Percentiles rank a stretch among this genome's conserved stretches.
These are phyloP conservation scores for Lampropteryx suffumata DNA, from an alignment of 2,888 invertebrate genomes.

Conservation along the genomic window DNA sequence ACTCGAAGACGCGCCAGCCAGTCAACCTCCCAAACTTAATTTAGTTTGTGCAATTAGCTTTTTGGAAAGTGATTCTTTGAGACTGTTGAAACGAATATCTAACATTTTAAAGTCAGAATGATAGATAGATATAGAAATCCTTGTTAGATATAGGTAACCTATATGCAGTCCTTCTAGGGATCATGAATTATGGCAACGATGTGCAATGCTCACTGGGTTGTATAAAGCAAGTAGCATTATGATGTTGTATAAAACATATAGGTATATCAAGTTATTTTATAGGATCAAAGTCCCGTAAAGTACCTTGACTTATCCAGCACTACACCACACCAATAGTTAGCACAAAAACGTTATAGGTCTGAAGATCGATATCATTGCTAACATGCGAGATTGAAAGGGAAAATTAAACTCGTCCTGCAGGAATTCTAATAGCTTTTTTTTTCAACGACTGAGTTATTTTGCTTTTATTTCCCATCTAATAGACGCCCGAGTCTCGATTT, in stretches of 20 bases:
- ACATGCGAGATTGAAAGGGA: too few relatives aligned
- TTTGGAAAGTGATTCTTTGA: slow-evolving; percentile 50
- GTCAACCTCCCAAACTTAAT: slow-evolving; percentile 60
- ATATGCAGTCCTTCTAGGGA: slow-evolving; percentile 3
- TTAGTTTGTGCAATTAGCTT: slow-evolving; percentile 66
- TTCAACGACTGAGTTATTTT: slow-evolving; percentile 7
- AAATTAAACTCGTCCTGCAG: not conserved
- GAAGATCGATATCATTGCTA: too few relatives aligned
- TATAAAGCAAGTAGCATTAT: not conserved
- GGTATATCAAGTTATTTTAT: too few relatives aligned
- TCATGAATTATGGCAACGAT: slow-evolving; percentile 7
- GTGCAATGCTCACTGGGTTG: slow-evolving; percentile 1
- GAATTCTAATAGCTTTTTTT: slow-evolving; percentile 9
- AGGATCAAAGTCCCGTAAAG: too few relatives aligned
- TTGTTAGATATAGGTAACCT: not conserved
- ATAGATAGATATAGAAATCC: too few relatives aligned
- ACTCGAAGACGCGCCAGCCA: slow-evolving; percentile 40
- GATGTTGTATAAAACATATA: too few relatives aligned
- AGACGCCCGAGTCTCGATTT: slow-evolving; percentile 14
- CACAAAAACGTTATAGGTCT: too few relatives aligned
- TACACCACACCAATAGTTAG: too few relatives aligned
- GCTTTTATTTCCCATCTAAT: slow-evolving; percentile 18
- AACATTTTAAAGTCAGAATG: slow-evolving; percentile 34
- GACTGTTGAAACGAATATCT: slow-evolving; percentile 39
- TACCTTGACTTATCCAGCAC: too few relatives aligned